Conservation (phyloP, 2,888 invertebrate genomes). For the Flabesymbios commensalis region DNA sequence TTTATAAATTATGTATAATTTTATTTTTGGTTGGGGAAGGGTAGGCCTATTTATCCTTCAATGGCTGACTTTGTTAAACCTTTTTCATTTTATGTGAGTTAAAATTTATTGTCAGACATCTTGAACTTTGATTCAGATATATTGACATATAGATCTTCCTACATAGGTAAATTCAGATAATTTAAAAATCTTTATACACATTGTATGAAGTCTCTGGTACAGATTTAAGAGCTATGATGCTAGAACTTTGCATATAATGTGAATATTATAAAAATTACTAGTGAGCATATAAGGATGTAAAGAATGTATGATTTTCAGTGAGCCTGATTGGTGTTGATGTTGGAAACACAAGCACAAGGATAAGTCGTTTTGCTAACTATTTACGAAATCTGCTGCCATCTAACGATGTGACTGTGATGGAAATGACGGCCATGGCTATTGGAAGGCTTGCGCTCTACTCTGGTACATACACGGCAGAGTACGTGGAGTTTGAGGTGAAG, state of each 20-base stretch:
- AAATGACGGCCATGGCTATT: conserved; percentile 92
- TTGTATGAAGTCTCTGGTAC: no score
- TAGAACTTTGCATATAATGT: no score
- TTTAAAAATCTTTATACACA: no score
- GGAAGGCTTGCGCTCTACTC: conserved; percentile 81
- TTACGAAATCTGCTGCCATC: conserved; percentile 87
- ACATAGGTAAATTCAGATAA: not conserved
- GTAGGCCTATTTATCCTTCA: no score
- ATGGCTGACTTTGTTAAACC: no score
- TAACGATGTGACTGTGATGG: conserved; percentile 90
- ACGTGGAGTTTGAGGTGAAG: conserved; percentile 97
- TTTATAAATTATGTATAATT: no score
- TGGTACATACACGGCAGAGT: conserved; percentile 92
- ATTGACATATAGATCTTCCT: not conserved
- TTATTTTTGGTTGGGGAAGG: no score
- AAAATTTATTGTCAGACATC: no score
- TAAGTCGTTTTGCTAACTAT: conserved; percentile 90
- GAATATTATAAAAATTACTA: no score
- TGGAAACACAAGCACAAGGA: conserved; percentile 86
- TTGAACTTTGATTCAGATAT: not conserved
- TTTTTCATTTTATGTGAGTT: no score
- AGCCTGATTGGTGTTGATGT: conserved; percentile 92
- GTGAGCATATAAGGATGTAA: no score
- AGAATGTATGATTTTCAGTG: conserved; percentile 70
- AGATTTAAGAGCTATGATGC: no score